Evolutionary conservation across 2,888 invertebrate genomes (phyloP), one percentile per base, ranked within the genome.

Genomic region (Trichacis sp.): DNA sequence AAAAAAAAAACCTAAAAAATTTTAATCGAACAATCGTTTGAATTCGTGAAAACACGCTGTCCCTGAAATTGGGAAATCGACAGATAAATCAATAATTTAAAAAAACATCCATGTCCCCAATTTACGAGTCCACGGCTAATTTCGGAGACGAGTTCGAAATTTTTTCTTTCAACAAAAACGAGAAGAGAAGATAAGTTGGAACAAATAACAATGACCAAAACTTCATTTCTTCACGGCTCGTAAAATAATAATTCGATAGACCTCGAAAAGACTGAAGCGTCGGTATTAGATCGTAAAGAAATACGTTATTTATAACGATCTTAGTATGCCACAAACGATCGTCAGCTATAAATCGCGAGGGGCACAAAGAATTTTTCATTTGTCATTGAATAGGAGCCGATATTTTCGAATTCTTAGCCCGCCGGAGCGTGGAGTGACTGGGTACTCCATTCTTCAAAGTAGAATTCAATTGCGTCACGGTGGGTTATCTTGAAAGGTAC

Each of bases 401-500:
- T 50, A 57, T 63, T 63, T 57, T 49, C 43, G 47, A 58, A 66
- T 63, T 67, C 61, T 47, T 43, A 43, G 47, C 36, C 45, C 52
- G 66, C 48, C 38, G 46, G 57, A 61, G 60, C 60, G 57, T 56
- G 52, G 51, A 54, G 61, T 55, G 61, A 51, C 62, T 42, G 55
- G 40, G 56, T 38, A 55, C 54, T 53, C 58, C 54, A 51, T 64
- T 64, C 65, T 55, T 66, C 63, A 68, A 71, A 68, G 64, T 67
- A 71, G 71, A 78, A 80, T 78, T 76, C 75, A 77, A 78, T 79
- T 78, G 76, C 75, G 73, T 79, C 76, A 77, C 70, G 74, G 67
- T 64, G 72, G 54, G 71, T 76, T 72, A 72, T 71, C 64, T 60
- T 64, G 68, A 71, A 73, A 72, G 70, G 72, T 61, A 69, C 64